Base-by-base conservation (phyloP, 92 coral and sea anemone species). In the Actinostola sp. region DNA sequence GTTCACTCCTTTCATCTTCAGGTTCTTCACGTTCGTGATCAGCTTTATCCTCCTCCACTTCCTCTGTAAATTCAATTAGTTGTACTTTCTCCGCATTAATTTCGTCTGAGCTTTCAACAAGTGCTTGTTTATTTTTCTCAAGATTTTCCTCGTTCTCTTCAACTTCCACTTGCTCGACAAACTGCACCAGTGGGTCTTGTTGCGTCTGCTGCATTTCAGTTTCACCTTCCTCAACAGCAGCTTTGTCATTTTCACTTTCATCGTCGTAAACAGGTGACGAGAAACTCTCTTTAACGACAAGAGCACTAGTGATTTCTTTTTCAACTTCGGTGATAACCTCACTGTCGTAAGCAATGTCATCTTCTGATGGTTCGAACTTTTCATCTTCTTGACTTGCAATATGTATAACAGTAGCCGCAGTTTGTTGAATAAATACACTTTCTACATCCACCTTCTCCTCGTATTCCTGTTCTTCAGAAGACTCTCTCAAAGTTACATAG, bases 241-340 rank as follows among this genome's bases (percentile, higher is more conserved):
- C 35, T 50, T 55, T 34, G 16, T 45, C 62, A 39, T 42, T 30
- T 13, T 63, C 46, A 8, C 20, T 12, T 34, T 64, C 81, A 25
- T 75, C 72, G n/a, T 75, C 81, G 34, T 51, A 75, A 14, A 75
- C 64, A 63, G 81, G 25, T 31, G 81, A 46, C 8, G 81, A 75
- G 51, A 75, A 75, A 30, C 81, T 75, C 66, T 75, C 72, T 39
- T 75, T 75, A 14, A 75, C 81, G 24, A 75, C 81, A 21, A 63
- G 51, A 12, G 54, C 72, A 42, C 70, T 77, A 2, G 68, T 56
- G 8, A 69, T 45, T 24, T 81, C 86, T 46, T 81, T 69, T 24
- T 72, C 73, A 2, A 81, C 76, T 58, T 81, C 80, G 20, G 65
- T 75, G 29, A 81, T 71, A 15, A 61, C 67, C 45, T 63, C 75